Evolutionary conservation across 2,888 invertebrate species (phyloP).

Genomic region (Peribatodes rhomboidaria): DNA sequence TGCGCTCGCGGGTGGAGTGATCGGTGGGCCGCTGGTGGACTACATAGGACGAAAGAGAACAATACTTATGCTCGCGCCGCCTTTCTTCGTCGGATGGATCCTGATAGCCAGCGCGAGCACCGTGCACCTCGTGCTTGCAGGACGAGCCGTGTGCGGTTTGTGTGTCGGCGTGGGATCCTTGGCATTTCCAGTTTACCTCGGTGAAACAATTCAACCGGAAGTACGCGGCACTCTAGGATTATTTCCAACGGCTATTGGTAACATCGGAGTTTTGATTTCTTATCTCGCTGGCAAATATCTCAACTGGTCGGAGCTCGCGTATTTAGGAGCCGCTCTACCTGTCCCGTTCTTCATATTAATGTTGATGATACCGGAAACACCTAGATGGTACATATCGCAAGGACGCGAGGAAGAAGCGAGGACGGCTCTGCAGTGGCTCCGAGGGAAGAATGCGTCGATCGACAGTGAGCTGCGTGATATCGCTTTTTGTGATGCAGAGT

Average conservation of each 20-base stretch:
- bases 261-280: constrained; percentile 92
- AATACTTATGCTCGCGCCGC: constrained; percentile 91
- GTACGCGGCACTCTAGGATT: constrained; percentile 96
- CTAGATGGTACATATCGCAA: constrained; percentile 95
- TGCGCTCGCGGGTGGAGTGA: constrained; percentile 93
- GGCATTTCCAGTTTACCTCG: constrained; percentile 96
- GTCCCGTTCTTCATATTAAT: constrained; percentile 93
- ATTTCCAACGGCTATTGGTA: constrained; percentile 95
- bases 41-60: constrained; percentile 94
- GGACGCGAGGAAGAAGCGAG: constrained; percentile 91
- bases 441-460: constrained; percentile 92
- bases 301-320: constrained; percentile 93
- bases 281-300: constrained; percentile 93
- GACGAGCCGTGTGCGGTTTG: constrained; percentile 94
- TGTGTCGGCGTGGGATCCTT: constrained; percentile 96
- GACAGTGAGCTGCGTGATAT: constrained; percentile 92
- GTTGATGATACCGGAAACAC: constrained; percentile 96
- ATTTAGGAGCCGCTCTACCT: constrained; percentile 91
- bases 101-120: constrained; percentile 92
- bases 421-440: constrained; percentile 93
- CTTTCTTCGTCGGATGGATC: constrained; percentile 94
- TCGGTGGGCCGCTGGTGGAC: constrained; percentile 95
- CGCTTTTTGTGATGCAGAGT: constrained; percentile 89
- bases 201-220: constrained; percentile 97
- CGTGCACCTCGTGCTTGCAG: constrained; percentile 91